These are phyloP conservation scores for Spatula versicolor DNA, from an alignment of 2,797 vertebrate genomes.

Conservation along the genomic window DNA sequence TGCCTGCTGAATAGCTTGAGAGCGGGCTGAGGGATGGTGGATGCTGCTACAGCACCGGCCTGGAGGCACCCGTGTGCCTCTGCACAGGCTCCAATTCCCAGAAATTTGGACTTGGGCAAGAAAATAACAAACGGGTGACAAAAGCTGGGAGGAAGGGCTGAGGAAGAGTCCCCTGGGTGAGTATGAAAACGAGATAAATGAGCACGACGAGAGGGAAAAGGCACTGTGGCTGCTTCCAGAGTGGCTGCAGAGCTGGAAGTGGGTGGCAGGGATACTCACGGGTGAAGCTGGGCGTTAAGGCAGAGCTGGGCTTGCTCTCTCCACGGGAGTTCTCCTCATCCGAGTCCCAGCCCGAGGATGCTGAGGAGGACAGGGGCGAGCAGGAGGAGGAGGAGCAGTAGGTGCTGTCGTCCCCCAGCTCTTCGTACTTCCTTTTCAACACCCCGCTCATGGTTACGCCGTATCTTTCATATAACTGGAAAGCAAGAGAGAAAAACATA, in stretches of 20 bases:
- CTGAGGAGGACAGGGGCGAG: constrained; percentile 84
- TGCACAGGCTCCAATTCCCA: background rate
- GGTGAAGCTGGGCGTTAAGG: constrained; percentile 83
- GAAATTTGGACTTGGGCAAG: background rate
- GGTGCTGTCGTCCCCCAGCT: constrained; percentile 90
- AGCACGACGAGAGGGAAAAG: background rate
- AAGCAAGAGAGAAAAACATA: background rate
- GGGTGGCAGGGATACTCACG: constrained; percentile 80
- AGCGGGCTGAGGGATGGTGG: background rate
- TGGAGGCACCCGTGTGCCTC: background rate
- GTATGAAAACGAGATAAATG: background rate
- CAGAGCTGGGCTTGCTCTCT: constrained; percentile 83
- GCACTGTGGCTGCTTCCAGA: rapidly evolving
- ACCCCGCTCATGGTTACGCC: constrained; percentile 88
- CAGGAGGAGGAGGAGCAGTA: constrained; percentile 87
- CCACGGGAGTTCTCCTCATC: constrained; percentile 89
- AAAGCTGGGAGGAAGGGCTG: background rate
- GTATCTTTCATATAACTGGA: constrained; percentile 66
- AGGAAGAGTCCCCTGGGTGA: background rate
- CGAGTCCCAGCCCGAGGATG: constrained; percentile 87
- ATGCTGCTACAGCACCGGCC: background rate
- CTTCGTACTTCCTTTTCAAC: constrained; percentile 96
- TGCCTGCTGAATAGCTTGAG: background rate
- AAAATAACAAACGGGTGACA: background rate
- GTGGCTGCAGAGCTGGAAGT: background rate